phyloP scores from a whole-genome alignment of 2,888 invertebrate genomes.

The Poecilobothrus nobilitatus region DNA sequence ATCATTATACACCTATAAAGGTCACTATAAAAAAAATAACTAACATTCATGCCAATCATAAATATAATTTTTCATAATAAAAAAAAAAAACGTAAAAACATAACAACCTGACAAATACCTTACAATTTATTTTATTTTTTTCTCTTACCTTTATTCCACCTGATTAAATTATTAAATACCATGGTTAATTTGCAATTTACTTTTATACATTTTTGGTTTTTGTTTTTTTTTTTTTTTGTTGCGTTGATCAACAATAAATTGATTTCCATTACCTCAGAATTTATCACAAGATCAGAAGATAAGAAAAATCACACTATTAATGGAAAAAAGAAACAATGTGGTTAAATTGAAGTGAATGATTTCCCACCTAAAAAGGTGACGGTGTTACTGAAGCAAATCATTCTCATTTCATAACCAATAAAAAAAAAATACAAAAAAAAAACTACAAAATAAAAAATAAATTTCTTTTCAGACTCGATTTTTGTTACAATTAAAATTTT shows the following conservation, averaged over 20 bases:
- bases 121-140: not conserved
- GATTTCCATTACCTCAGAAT: not conserved
- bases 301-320: not conserved
- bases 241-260: not conserved
- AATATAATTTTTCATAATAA: not conserved
- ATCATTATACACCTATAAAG: not conserved
- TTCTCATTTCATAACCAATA: not conserved
- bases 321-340: too few relatives aligned
- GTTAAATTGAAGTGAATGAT: not conserved
- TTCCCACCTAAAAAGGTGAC: not conserved
- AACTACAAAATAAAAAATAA: too few relatives aligned
- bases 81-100: not conserved
- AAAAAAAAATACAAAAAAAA: not conserved
- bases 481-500: not conserved
- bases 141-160: not conserved
- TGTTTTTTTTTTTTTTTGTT: not conserved
- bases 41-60: constrained; percentile 3
- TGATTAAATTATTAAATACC: constrained; percentile 2
- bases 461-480: too few relatives aligned
- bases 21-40: not conserved
- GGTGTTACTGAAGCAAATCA: not conserved
- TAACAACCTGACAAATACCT: not conserved
- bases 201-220: not conserved
- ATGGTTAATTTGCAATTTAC: not conserved
- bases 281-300: not conserved